A percentile compares a stretch with the other conserved stretches of the same genome.
These are phyloP conservation scores for Cephus spinipes DNA, from an alignment of 2,888 invertebrate genomes.

Conservation along the genomic window DNA sequence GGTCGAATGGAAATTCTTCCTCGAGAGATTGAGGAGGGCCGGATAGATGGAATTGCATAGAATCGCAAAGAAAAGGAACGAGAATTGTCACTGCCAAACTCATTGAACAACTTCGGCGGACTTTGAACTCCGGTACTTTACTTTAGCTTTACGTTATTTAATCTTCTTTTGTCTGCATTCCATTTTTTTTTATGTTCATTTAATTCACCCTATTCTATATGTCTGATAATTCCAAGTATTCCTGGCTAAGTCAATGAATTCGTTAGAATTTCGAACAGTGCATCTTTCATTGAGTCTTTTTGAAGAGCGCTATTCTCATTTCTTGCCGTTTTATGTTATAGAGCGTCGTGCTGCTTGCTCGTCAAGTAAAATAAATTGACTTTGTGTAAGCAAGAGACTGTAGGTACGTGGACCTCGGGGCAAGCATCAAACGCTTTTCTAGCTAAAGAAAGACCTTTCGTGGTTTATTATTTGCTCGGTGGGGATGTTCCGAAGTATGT, in stretches of 20 bases:
- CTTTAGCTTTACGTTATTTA: not conserved
- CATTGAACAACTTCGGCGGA: slow-evolving; percentile 42
- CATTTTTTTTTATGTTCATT: not conserved
- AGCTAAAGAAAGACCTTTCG: not conserved
- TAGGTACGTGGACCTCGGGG: not conserved
- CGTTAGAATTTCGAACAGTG: too few relatives aligned
- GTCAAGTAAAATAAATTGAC: not conserved
- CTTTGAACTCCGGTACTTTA: not conserved
- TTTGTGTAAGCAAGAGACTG: not conserved
- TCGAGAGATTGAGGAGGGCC: not conserved
- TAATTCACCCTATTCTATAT: not conserved
- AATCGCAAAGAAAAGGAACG: slow-evolving; percentile 23
- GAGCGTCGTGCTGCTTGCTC: not conserved
- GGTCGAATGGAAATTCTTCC: not conserved
- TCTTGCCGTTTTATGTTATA: not conserved
- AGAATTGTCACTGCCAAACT: slow-evolving; percentile 50
- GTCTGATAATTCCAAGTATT: not conserved
- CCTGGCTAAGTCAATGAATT: not conserved
- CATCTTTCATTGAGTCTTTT: not conserved
- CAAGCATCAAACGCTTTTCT: not conserved
- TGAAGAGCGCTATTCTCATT: not conserved
- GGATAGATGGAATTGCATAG: not conserved
- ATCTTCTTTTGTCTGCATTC: not conserved
- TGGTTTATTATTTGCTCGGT: not conserved
- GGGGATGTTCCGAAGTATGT: not conserved